Conservation (phyloP, 2,797 vertebrate species). For the Halcyon leucocephala region DNA sequence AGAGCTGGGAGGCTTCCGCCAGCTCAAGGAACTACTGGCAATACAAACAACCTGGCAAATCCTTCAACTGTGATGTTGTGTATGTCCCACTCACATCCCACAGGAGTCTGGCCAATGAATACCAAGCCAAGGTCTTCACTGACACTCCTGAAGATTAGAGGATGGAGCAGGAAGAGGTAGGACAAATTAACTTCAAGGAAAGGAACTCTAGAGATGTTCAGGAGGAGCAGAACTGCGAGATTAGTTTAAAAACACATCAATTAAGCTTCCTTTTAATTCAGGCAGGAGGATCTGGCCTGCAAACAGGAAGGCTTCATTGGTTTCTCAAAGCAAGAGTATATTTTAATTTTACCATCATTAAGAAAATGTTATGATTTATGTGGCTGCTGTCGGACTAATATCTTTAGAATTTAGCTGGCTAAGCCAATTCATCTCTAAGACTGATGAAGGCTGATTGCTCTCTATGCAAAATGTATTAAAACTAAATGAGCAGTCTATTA, state of each 20-base stretch:
- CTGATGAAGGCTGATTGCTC: constrained; percentile 94
- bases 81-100: background rate
- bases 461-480: constrained; percentile 98
- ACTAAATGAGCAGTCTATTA: constrained; percentile 98
- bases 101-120: background rate
- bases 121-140: background rate
- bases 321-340: constrained; percentile 78
- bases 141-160: background rate
- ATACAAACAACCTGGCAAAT: background rate
- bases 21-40: background rate
- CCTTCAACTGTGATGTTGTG: background rate
- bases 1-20: background rate
- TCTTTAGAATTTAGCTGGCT: constrained; percentile 89
- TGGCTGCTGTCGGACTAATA: constrained; percentile 91
- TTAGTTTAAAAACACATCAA: constrained; percentile 65
- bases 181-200: constrained; percentile 35
- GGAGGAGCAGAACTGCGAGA: background rate
- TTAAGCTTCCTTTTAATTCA: constrained; percentile 78
- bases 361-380: constrained; percentile 92
- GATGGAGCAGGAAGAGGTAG: background rate
- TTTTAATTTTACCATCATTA: constrained; percentile 89
- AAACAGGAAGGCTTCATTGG: constrained; percentile 77
- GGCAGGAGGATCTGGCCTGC: constrained; percentile 60
- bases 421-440: constrained; percentile 97
- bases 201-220: background rate